Conservation (phyloP, 2,113 vertebrate genomes). For the Ciconia stormi region DNA sequence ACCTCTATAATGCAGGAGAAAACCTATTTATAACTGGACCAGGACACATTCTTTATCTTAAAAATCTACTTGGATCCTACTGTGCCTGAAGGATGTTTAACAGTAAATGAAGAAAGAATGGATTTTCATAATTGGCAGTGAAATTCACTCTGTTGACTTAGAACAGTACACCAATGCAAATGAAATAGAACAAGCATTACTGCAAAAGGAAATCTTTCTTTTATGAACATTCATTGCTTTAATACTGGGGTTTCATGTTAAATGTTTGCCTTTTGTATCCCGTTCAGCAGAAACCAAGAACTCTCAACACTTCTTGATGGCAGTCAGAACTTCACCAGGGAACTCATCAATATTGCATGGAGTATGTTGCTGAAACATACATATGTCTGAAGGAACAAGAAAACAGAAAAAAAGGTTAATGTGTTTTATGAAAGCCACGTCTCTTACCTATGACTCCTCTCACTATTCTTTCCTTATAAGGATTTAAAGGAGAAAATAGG, state of each 20-base stretch:
- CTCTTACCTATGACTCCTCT: not conserved
- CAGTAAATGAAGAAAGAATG: not conserved
- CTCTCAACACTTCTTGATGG: not conserved
- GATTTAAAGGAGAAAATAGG: not conserved
- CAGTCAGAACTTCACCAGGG: not conserved
- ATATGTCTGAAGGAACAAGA: not conserved
- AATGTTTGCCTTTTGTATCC: not conserved
- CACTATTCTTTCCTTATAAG: not conserved
- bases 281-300: not conserved
- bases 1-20: not conserved
- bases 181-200: not conserved
- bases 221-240: not conserved
- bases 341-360: not conserved
- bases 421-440: not conserved
- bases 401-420: not conserved
- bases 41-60: not conserved
- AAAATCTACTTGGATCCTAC: not conserved
- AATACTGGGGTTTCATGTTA: not conserved
- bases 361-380: rapidly evolving
- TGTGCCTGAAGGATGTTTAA: not conserved
- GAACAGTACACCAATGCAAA: not conserved
- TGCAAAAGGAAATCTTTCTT: not conserved
- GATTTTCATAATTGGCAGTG: not conserved
- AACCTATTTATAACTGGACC: not conserved
- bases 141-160: not conserved